A percentile compares a stretch with the other conserved stretches of the same genome.
Conservation (phyloP, 2,888 invertebrate species). For the Scelioninae gen. 1 region DNA sequence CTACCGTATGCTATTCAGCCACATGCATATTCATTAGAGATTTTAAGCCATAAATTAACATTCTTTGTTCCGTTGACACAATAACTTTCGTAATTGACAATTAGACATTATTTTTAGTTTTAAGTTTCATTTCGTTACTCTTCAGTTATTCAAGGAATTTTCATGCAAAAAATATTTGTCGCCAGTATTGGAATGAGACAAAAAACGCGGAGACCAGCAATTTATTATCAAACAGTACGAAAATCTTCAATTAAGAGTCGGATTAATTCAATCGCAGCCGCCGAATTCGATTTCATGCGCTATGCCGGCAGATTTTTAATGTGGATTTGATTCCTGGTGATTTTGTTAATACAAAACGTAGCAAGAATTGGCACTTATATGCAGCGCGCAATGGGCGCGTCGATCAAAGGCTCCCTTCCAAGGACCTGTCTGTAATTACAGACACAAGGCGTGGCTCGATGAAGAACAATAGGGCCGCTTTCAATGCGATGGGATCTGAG, state of each 20-base stretch:
- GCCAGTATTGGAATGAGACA: neutral
- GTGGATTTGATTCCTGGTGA: constrained; percentile 29
- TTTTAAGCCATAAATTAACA: constrained; percentile 47
- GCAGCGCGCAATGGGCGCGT: constrained; percentile 74
- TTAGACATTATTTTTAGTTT: constrained; percentile 23
- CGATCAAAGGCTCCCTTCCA: constrained; percentile 82
- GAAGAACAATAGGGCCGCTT: constrained; percentile 84
- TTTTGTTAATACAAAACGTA: constrained; percentile 50
- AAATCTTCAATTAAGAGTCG: constrained; percentile 10
- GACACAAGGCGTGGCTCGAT: constrained; percentile 83
- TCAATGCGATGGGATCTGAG: constrained; percentile 79
- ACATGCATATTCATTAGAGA: constrained; percentile 48
- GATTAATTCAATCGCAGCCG: constrained; percentile 2
- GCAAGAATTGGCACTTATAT: constrained; percentile 57
- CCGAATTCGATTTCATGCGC: neutral
- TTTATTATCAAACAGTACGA: constrained; percentile 2
- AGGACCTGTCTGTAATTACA: constrained; percentile 83
- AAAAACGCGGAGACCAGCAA: too few species aligned
- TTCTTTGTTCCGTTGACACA: constrained; percentile 42
- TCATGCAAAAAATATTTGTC: constrained; percentile 16
- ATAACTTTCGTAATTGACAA: constrained; percentile 48
- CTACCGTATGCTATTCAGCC: constrained; percentile 23
- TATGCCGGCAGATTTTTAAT: constrained; percentile 22
- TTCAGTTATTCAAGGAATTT: constrained; percentile 12
- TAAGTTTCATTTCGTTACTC: neutral